Base-by-base conservation (phyloP, 2,888 invertebrate genomes). In the Abrostola tripartita region DNA sequence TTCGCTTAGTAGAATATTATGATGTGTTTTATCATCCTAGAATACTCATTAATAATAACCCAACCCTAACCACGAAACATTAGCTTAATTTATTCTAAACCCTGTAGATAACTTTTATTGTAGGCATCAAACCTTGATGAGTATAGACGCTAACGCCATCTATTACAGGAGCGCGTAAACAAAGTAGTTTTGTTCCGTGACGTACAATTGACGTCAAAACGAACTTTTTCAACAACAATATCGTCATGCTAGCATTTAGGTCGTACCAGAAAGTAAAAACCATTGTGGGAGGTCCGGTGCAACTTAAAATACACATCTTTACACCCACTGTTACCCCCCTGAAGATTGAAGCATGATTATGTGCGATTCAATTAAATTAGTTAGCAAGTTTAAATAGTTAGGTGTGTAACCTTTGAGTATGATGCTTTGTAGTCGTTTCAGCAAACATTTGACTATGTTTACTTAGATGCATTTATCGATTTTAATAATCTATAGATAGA, bases 131-230 rank as follows among this genome's bases (percentile, higher is more conserved):
- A 24, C 24, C 24, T 24, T 24, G 1, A 2, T 24, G 4, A 24
- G 24, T 24, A 24, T 24, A 24, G 50, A 59, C 40, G 0, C 8
- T 11, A 7, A 6, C 64, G 63, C 72, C 68, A 78, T 71, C 72
- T 71, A 35, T 52, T 47, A 44, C 0, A 0, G 0, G 6, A 12
- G 5, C 38, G 7, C 11, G 24, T 40, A 44, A 44, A 47, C 35
- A 37, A n/a, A 10, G 5, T 7, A 37, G 5, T 14, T 50, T 8
- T 37, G 12, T 24, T 38, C 50, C 14, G 40, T 67, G 61, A 61
- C 61, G 52, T 7, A 59, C n/a, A 37, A 36, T 44, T 77, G 61
- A 74, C 74, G 62, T 65, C 65, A 60, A 44, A 42, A 35, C 36
- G 12, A 55, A 49, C 9, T 37, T 53, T 35, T 35, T 36, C 44